Evolutionary conservation across 2,797 vertebrate species (phyloP).

Genomic region (Ispidina lecontei): DNA sequence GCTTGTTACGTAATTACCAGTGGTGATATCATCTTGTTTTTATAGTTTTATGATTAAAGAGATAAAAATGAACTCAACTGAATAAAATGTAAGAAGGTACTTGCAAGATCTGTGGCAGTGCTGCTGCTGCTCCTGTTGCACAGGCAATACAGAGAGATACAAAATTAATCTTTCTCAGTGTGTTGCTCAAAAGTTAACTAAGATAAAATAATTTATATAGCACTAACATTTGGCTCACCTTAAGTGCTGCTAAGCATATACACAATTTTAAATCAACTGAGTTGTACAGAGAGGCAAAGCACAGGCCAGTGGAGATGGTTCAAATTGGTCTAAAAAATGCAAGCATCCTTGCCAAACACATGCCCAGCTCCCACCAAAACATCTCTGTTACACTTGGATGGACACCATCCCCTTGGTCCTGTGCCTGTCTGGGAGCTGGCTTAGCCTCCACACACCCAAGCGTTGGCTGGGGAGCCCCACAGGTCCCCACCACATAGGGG

Average conservation of each 20-base stretch:
- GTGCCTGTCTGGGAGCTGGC: background rate
- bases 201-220: constrained; percentile 32
- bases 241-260: background rate
- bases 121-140: background rate
- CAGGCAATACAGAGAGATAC: background rate
- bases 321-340: background rate
- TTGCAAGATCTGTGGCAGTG: constrained; percentile 14
- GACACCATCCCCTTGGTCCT: background rate
- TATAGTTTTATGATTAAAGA: constrained; percentile 73
- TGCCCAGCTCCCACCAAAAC: background rate
- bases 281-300: background rate
- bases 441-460: background rate
- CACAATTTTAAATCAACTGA: background rate
- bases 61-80: constrained; percentile 67
- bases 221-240: constrained; percentile 9
- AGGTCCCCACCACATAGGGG: fast-evolving
- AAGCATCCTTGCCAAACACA: background rate
- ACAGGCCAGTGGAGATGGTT: background rate
- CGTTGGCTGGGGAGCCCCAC: background rate
- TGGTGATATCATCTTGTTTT: constrained; percentile 66
- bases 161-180: constrained; percentile 34
- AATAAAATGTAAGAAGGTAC: constrained; percentile 53
- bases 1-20: constrained; percentile 60
- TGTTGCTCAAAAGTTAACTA: constrained; percentile 23
- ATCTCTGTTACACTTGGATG: background rate